Base-by-base conservation (phyloP, 23 tunicate genomes). In the Halocynthia aurantium region DNA sequence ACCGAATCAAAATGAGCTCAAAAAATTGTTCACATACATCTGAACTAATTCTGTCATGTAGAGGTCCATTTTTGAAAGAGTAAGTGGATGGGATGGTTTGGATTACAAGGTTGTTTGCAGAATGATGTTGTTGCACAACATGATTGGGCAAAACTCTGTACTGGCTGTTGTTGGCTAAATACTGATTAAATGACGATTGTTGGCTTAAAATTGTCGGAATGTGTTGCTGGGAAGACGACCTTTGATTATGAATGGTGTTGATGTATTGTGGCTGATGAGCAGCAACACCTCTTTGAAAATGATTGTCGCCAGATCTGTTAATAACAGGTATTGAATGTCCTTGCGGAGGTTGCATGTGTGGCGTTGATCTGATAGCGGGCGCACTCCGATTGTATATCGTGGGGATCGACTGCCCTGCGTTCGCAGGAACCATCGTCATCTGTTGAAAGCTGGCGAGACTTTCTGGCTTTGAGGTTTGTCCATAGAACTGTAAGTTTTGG, bases 281-380 rank as follows among this genome's bases (percentile, higher is more conserved):
- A 31, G 44, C 44, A 65, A 65, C 10, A 65, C 19, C 31, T 65
- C 70, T 11, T 65, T 65, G 70, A 15, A 20, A 49, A 20, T 65
- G 70, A 8, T 15, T n/a, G 31, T 53, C 19, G 10, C 12, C 50
- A 8, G 50, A 7, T 15, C 76, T 51, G 19, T 44, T 54, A 13
- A 74, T 74, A 7, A 74, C 78, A 21, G 78, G 78, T 54, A 74
- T 74, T 11, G 78, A 74, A n/a, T 74, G 56, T 18, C 61, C 78
- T 20, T 51, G 75, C n/a, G 22, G 55, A 9, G n/a, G 17, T 40
- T 70, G 50, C 49, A 19, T 50, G 8, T 10, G 55, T 65, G 22
- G 70, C 13, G 17, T 8, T 44, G 55, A 40, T n/a, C 64, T 53
- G 20, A 54, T 56, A 6, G 55, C 21, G 5, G 63, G 56, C 8